phyloP scores from a whole-genome alignment of 2,888 invertebrate genomes.

The Folsomia manolachei region DNA sequence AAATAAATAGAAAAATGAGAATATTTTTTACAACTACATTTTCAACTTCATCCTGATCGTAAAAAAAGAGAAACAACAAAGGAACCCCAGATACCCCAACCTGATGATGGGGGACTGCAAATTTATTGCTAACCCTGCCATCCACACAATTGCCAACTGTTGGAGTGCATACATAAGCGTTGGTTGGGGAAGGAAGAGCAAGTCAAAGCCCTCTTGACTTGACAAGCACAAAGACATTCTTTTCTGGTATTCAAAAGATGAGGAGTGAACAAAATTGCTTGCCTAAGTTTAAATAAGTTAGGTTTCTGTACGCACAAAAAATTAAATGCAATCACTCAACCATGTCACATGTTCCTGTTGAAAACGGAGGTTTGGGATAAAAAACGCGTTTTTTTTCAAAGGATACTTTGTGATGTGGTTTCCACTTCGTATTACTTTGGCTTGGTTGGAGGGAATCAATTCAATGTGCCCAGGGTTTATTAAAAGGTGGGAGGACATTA shows the following conservation, averaged over 20 bases:
- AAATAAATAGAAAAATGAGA: background rate
- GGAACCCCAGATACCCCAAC: background rate
- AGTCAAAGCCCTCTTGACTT: slow-evolving; percentile 18
- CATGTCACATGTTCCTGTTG: background rate
- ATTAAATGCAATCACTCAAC: slow-evolving; percentile 4
- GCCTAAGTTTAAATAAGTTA: background rate
- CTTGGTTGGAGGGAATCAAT: too few relatives aligned
- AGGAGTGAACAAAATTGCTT: background rate
- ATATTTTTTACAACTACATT: background rate
- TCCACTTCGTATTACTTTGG: background rate
- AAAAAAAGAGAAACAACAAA: background rate
- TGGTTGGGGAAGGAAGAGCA: background rate
- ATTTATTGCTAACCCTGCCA: too few relatives aligned
- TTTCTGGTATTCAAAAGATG: background rate
- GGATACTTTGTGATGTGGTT: background rate
- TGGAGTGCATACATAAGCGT: background rate
- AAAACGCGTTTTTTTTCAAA: background rate
- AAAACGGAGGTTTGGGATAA: background rate
- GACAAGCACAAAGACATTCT: slow-evolving; percentile 2
- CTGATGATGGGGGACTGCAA: background rate
- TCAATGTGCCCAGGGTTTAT: too few relatives aligned
- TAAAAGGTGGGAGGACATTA: background rate
- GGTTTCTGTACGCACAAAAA: too few relatives aligned
- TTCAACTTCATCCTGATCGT: background rate
- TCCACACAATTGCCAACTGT: too few relatives aligned